A percentile compares a stretch with the other conserved stretches of the same genome.
These are phyloP conservation scores for Zaprionus gabonicus DNA, from an alignment of 1,140 invertebrate genomes.

Conservation along the genomic window DNA sequence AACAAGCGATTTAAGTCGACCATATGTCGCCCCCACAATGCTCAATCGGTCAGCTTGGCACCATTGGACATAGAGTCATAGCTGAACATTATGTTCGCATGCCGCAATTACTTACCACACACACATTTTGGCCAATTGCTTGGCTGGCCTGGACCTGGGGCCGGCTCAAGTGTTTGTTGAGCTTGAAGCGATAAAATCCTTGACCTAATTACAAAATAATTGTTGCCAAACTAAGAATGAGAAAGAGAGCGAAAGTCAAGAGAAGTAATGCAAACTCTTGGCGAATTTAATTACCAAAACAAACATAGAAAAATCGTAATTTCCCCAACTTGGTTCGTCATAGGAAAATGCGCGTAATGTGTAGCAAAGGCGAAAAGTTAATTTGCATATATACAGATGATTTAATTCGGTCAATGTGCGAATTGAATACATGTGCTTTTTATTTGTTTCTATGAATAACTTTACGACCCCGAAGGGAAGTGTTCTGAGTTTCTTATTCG, in stretches of 20 bases:
- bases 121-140: conserved; percentile 38
- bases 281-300: conserved; percentile 78
- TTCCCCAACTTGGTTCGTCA: conserved; percentile 17
- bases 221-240: conserved; percentile 60
- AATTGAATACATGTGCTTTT: conserved; percentile 6
- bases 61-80: conserved; percentile 39
- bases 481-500: neutral
- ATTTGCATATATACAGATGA: conserved; percentile 18
- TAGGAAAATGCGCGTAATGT: neutral
- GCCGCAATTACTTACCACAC: conserved; percentile 69
- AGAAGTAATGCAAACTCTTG: conserved; percentile 48
- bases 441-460: conserved; percentile 12
- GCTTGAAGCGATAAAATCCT: conserved; percentile 68
- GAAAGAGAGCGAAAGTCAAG: conserved; percentile 11
- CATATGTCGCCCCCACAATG: conserved; percentile 13
- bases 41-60: conserved; percentile 31
- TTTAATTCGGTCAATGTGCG: conserved; percentile 8
- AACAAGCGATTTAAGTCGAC: conserved; percentile 19
- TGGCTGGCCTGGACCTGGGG: conserved; percentile 31
- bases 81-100: conserved; percentile 58
- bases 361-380: conserved; percentile 43
- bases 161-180: conserved; percentile 18
- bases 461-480: neutral
- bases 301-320: conserved; percentile 63
- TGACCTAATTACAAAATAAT: conserved; percentile 82